Evolutionary conservation across 2,888 invertebrate species (phyloP), one percentile per base, ranked within the genome.

Genomic region (Sphecodes monilicornis): DNA sequence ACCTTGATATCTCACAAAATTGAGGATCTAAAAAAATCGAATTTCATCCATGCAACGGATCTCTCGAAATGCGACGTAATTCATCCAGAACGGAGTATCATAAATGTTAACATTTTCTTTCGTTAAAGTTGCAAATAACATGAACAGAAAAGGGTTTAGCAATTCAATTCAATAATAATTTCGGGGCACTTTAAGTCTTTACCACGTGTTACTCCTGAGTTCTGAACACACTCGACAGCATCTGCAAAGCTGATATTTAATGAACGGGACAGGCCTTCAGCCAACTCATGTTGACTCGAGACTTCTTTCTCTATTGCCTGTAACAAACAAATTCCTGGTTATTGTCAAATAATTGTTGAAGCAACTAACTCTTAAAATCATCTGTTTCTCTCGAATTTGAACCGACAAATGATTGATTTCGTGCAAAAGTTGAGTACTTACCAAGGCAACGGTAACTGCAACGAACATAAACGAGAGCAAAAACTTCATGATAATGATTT

Each of bases 241-340:
- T 60, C 29, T 0, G 0, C 6, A 1, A 0, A 1, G 29, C 1
- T 2, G 2, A 60, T 29, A 0, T 0, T 1, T 16, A 60, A 60
- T 16, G 2, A 0, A 16, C 5, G 16, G 26, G 0, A 0, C 0
- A 57, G 29, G 0, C 0, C 0, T 57, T 0, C 0, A 0, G 26
- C 26, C 26, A 26, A 0, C 0, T 57, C 3, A 3, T 4, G 0
- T 3, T 1, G 10, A 11, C 0, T 1, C 18, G 41, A 41, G 1
- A 1, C 13, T 0, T 8, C 1, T 1, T 57, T 1, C 1, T 57
- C 1, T 3, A 0, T 3, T 16, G 26, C 29, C 60, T 60, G 60
- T 2, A 29, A 60, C 29, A 29, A 29, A 6, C 5, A 29, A 6
- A 16, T 16, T 6, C 6, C 29, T 6, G 6, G 6, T 6, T 0